phyloP scores from a whole-genome alignment of 2,113 vertebrate species.

The Hiodon alosoides region DNA sequence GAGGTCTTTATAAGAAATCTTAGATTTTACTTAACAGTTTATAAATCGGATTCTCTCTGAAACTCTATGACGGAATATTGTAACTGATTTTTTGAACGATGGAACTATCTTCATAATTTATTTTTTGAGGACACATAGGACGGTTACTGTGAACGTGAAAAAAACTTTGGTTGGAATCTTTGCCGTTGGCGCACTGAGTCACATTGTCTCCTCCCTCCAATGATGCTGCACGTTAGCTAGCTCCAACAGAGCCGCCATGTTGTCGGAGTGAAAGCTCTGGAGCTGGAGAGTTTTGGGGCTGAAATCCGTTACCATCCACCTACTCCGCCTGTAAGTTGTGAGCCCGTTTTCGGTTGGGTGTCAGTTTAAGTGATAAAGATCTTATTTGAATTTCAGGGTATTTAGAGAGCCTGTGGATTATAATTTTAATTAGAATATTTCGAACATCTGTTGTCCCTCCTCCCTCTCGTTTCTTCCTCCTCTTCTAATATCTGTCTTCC shows the following conservation, averaged over 20 bases:
- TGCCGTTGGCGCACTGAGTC: constrained; percentile 62
- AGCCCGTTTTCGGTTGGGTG: constrained; percentile 31
- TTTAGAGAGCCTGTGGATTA: constrained; percentile 51
- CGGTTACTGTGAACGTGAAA: no score
- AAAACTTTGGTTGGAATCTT: no score
- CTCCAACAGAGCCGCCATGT: constrained; percentile 85
- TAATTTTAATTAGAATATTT: constrained; percentile 30
- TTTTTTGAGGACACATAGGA: no score
- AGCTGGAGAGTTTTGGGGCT: constrained; percentile 77
- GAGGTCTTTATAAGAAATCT: no score
- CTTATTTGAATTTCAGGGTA: constrained; percentile 27
- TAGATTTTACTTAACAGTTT: no score
- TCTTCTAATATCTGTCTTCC: constrained; percentile 65
- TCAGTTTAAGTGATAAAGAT: constrained; percentile 22
- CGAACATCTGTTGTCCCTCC: constrained; percentile 44
- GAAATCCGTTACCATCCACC: constrained; percentile 95
- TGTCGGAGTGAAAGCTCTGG: constrained; percentile 92
- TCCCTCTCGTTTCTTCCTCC: constrained; percentile 56
- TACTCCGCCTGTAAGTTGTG: constrained; percentile 91
- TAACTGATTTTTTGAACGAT: no score
- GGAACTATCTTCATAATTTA: no score
- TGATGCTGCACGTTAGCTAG: constrained; percentile 82
- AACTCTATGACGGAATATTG: no score
- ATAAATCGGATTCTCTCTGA: no score
- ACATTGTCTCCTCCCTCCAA: constrained; percentile 71